Base-by-base conservation (phyloP, 2,797 vertebrate species). In the Poeciliopsis turneri region DNA sequence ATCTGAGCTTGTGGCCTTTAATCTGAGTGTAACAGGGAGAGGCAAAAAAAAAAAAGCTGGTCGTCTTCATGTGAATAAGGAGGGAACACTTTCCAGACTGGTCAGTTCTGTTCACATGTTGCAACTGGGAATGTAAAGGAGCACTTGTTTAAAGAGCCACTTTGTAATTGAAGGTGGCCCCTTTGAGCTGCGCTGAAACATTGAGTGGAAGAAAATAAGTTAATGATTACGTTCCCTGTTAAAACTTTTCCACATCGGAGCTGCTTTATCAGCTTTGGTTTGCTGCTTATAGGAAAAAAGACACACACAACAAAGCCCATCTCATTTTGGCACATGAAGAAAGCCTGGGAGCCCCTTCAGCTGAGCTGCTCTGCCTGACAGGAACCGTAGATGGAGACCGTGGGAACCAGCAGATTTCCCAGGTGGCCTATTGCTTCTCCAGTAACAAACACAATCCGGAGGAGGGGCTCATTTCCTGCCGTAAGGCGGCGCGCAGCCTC, bases 331-430 rank as follows among this genome's bases (percentile, higher is more conserved):
- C 46, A 64, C 81, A 84, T 78, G 73, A 79, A 75, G 49, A 78
- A 72, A 78, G 80, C 53, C 57, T 53, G 74, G 82, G 75, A 86
- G 66, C 66, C 76, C 36, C 41, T 18, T 72, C 59, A 25, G 76
- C 82, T 33, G 75, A 78, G 39, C 78, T 6, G 61, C 82, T 85
- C 43, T 57, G 72, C 72, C 59, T 90, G 82, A 90, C 89, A 85
- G 82, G 82, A 85, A 75, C 13, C 77, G 78, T 80, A 71, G 93
- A 92, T 88, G 86, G 68, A 83, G 87, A 87, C 80, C 85, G 91
- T 93, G 94, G 92, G 93, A 95, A 95, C 83, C 75, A 64, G 70
- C 39, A 36, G 85, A 90, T 86, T 43, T 93, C 89, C 91, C 88
- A 86, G 80, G 91, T 82, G 87, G 90, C 87, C 80, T 83, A 85